phyloP scores from a whole-genome alignment of 2,888 invertebrate species.

The Eurois occulta region DNA sequence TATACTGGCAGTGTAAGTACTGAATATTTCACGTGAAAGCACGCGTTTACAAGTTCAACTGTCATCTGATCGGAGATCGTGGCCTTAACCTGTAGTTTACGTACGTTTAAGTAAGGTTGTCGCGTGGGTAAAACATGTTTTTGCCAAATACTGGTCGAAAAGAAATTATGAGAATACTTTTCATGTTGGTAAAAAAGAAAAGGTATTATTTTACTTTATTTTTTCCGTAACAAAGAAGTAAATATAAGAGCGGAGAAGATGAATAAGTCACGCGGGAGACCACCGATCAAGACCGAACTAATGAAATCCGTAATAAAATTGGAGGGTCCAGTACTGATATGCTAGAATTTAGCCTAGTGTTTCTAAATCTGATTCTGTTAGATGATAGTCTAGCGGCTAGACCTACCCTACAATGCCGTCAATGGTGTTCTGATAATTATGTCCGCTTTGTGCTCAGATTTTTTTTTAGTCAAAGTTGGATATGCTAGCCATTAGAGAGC shows the following conservation, averaged over 20 bases:
- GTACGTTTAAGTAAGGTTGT: constrained; percentile 47
- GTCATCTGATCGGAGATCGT: constrained; percentile 60
- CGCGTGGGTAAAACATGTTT: constrained; percentile 31
- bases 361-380: too few species aligned
- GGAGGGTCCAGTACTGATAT: too few species aligned
- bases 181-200: not conserved
- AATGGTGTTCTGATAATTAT: too few species aligned
- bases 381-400: too few species aligned
- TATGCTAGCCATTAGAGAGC: too few species aligned
- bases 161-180: constrained; percentile 27
- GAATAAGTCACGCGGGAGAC: not conserved
- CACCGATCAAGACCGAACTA: not conserved
- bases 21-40: constrained; percentile 66
- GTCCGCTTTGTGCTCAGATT: too few species aligned
- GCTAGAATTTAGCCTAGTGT: too few species aligned
- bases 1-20: constrained; percentile 45
- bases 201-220: not conserved
- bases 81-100: constrained; percentile 54
- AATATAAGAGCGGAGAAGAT: not conserved
- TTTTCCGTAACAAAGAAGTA: not conserved
- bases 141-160: constrained; percentile 24
- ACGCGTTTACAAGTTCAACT: constrained; percentile 64
- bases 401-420: too few species aligned
- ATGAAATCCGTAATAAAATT: too few species aligned
- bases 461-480: too few species aligned